These are phyloP conservation scores for Phortica okadai DNA, from an alignment of 2,888 invertebrate species.

Conservation along the genomic window DNA sequence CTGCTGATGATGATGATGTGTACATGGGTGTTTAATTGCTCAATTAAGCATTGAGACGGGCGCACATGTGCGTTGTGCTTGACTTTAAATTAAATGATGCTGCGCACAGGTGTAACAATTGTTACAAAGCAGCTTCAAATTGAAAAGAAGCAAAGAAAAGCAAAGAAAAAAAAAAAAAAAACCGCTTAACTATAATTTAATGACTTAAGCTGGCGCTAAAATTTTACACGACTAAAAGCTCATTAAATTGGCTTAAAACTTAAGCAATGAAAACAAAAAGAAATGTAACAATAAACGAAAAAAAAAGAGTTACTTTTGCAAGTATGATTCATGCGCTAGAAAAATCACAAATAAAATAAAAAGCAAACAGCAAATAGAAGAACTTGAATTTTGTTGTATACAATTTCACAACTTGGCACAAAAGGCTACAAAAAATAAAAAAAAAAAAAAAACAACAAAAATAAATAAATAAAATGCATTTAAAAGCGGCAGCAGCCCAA, in stretches of 20 bases:
- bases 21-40: conserved; percentile 72
- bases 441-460: conserved; percentile 53
- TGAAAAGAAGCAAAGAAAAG: conserved; percentile 37
- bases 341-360: conserved; percentile 3
- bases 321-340: conserved; percentile 45
- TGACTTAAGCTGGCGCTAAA: conserved; percentile 64
- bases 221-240: conserved; percentile 50
- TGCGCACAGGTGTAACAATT: conserved; percentile 58
- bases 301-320: conserved; percentile 38
- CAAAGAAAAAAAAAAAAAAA: conserved; percentile 55
- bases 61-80: conserved; percentile 33
- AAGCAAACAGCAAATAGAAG: conserved; percentile 24
- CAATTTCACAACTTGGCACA: conserved; percentile 46
- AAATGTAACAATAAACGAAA: conserved; percentile 24
- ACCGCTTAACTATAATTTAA: conserved; percentile 62
- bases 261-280: conserved; percentile 10
- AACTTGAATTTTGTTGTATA: conserved; percentile 40
- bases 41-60: conserved; percentile 68
- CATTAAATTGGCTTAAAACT: conserved; percentile 27
- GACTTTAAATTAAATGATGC: background rate
- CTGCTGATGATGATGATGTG: conserved; percentile 24
- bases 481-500: conserved; percentile 45
- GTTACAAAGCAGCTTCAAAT: conserved; percentile 27
- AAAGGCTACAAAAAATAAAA: conserved; percentile 24
- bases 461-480: conserved; percentile 52